These are phyloP conservation scores for Labeo catla DNA, from an alignment of 2,113 vertebrate species.

Conservation along the genomic window DNA sequence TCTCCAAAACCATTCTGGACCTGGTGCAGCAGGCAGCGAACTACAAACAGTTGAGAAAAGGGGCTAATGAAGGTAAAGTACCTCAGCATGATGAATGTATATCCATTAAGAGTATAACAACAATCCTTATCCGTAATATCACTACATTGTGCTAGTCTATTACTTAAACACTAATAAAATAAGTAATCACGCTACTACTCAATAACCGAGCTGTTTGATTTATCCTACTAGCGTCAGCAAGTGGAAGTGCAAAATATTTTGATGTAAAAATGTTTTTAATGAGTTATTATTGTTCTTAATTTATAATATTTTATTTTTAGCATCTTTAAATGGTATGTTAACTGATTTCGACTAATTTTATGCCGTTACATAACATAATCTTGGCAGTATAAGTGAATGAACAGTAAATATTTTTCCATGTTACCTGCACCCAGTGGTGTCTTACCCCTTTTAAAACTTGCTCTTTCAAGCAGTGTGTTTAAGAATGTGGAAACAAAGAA, in stretches of 20 bases:
- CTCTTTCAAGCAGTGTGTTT: background rate
- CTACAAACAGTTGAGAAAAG: slow-evolving; percentile 97
- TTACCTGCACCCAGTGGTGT: too few species aligned
- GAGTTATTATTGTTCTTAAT: background rate
- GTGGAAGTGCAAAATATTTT: background rate
- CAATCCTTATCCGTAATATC: background rate
- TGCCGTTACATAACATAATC: background rate
- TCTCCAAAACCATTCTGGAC: slow-evolving; percentile 95
- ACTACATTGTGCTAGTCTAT: background rate
- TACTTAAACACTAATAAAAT: background rate
- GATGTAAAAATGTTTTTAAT: background rate
- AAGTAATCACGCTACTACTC: background rate
- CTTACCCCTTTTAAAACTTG: background rate
- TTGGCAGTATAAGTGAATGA: too few species aligned
- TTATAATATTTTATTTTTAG: background rate
- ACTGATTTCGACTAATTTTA: background rate
- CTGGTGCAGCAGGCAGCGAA: slow-evolving; percentile 96
- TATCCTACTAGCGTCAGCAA: background rate
- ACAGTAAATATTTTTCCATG: too few species aligned
- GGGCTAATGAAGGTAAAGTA: slow-evolving; percentile 93
- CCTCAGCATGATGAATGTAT: background rate
- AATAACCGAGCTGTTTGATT: background rate
- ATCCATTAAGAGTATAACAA: background rate
- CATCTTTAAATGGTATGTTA: too few species aligned
- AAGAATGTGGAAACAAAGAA: background rate